A percentile compares a stretch with the other conserved stretches of the same genome.
Conservation (phyloP, 2,888 invertebrate species). For the Cephus pygmeus region DNA sequence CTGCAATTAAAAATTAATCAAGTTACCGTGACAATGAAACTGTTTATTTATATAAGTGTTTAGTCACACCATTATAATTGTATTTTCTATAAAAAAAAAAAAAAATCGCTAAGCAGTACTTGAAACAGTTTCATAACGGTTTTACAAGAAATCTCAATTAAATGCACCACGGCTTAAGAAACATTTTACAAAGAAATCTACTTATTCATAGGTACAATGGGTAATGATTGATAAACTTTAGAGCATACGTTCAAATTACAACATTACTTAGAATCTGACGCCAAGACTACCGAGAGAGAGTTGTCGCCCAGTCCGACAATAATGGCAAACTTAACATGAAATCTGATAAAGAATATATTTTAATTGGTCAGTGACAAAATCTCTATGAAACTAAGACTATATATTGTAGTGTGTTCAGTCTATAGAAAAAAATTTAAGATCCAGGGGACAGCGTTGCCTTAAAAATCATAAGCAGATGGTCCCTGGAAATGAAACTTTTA, state of each 20-base stretch:
- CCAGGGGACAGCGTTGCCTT: background rate
- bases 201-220: background rate
- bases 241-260: background rate
- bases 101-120: background rate
- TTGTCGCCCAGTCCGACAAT: background rate
- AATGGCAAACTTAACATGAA: background rate
- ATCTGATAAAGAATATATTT: background rate
- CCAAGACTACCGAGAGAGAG: background rate
- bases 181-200: background rate
- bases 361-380: background rate
- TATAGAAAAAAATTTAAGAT: background rate
- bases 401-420: background rate
- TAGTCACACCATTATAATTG: background rate
- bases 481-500: background rate
- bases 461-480: background rate
- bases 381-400: background rate
- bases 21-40: background rate
- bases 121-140: background rate
- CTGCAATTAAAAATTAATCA: background rate
- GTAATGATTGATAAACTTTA: background rate
- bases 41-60: background rate
- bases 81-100: too few relatives aligned
- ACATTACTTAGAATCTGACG: background rate
- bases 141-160: background rate
- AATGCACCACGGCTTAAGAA: background rate